Conservation (phyloP, 2,888 invertebrate species). For the Cataglyphis cursor region DNA sequence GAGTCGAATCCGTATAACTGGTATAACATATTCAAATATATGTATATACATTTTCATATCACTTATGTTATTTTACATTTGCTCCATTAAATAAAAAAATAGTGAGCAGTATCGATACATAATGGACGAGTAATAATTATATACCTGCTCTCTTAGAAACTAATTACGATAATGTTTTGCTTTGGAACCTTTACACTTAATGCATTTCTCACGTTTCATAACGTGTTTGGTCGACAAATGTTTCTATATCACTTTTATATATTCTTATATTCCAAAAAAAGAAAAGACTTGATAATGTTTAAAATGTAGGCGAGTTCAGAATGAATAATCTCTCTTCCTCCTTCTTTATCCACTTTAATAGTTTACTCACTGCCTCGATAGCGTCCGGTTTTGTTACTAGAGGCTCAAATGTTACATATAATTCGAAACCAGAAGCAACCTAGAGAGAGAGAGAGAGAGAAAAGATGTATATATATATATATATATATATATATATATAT, state of each 20-base stretch:
- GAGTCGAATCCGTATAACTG: constrained; percentile 56
- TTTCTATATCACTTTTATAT: constrained; percentile 1
- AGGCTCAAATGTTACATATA: constrained; percentile 97
- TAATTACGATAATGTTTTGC: constrained; percentile 1
- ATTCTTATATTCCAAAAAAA: neutral
- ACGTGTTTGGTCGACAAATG: constrained; percentile 3
- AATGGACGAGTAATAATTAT: constrained; percentile 37
- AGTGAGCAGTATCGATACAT: constrained; percentile 57
- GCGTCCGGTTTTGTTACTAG: constrained; percentile 95
- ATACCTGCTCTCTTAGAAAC: constrained; percentile 2
- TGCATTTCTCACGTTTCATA: neutral
- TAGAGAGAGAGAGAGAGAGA: constrained; percentile 83
- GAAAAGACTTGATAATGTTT: constrained; percentile 79
- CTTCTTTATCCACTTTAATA: constrained; percentile 97
- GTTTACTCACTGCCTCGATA: constrained; percentile 94
- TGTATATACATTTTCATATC: constrained; percentile 70
- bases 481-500: no score
- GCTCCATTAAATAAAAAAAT: constrained; percentile 68
- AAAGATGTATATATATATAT: constrained; percentile 11
- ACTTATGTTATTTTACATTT: constrained; percentile 59
- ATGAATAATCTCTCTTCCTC: constrained; percentile 97
- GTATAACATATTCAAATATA: constrained; percentile 64
- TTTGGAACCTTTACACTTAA: constrained; percentile 28
- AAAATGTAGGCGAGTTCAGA: constrained; percentile 93
- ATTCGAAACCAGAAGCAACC: constrained; percentile 96